Evolutionary conservation across 2,797 vertebrate species (phyloP), one percentile per base, ranked within the genome.

Genomic region (Podargus strigoides): DNA sequence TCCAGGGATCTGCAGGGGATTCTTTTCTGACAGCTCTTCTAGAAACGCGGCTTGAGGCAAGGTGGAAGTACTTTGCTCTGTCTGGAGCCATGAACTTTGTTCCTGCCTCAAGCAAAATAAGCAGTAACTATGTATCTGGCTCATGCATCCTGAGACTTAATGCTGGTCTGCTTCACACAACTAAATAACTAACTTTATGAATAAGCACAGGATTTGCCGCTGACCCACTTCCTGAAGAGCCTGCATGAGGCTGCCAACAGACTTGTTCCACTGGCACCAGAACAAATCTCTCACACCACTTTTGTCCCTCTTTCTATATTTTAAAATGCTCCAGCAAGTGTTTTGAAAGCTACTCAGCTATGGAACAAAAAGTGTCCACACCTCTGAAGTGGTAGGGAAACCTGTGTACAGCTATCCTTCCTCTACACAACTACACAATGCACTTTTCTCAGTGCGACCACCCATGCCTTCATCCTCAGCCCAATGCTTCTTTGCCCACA

Each of bases 161-260:
- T 3, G 5, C 69, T 60, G 32, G 46, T 50, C 62, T 83, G 44
- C 77, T 78, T 92, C 77, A 58, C 39, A 66, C 47, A 86, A 22
- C 37, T 75, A 89, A 90, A 87, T 75, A 92, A 93, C 84, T 81
- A 90, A 85, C 28, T 10, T 34, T 32, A n/a, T 49, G 62, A 84
- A 77, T 68, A 68, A 81, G 64, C 58, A 66, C 67, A 86, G 42
- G n/a, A 62, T 69, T 66, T 89, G 52, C 47, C 7, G 16, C 44
- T 75, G 70, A 89, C 56, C 41, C 32, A 39, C 32, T 69, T 94
- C 44, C 63, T 2, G 3, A 73, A 68, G 41, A 75, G 32, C 22
- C 63, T 36, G 44, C 32, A 39, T 4, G 19, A 91, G 14, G 50
- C 88, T 87, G 90, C 36, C 59, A 66, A 30, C 12, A 14, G 42